phyloP scores from a whole-genome alignment of 2,888 invertebrate species.

The Lissocephala sabroskyi region DNA sequence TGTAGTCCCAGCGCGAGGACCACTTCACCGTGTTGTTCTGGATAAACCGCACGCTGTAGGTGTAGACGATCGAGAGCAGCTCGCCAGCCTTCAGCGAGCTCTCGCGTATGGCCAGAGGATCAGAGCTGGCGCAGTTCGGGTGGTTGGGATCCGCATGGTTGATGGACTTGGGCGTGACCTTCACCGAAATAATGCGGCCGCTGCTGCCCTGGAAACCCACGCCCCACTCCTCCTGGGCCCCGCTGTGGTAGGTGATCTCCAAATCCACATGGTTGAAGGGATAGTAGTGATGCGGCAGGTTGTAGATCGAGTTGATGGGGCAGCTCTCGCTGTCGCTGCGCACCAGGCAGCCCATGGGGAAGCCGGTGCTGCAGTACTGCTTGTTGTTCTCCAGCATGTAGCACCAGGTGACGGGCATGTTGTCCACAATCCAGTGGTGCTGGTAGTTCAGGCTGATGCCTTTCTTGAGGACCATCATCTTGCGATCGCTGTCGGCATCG shows the following conservation, averaged over 20 bases:
- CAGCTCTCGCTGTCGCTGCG: conserved; percentile 76
- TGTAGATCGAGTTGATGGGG: conserved; percentile 76
- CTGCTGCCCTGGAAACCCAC: conserved; percentile 83
- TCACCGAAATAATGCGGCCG: conserved; percentile 90
- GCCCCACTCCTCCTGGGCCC: conserved; percentile 90
- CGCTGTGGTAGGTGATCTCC: conserved; percentile 93
- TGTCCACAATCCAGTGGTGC: conserved; percentile 99
- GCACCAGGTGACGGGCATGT: conserved; percentile 99
- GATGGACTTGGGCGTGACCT: conserved; percentile 78
- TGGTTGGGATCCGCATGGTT: conserved; percentile 74
- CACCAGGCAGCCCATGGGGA: conserved; percentile 97
- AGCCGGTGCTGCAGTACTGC: conserved; percentile 93
- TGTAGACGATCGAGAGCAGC: conserved; percentile 82
- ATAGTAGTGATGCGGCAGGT: conserved; percentile 85
- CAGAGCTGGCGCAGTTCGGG: conserved; percentile 74
- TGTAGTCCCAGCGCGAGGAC: conserved; percentile 99
- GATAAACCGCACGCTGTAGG: conserved; percentile 88
- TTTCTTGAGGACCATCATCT: conserved; percentile 87
- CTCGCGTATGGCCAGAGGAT: conserved; percentile 81
- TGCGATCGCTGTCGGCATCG: conserved; percentile 78
- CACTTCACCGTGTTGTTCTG: conserved; percentile 91
- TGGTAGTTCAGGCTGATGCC: conserved; percentile 97
- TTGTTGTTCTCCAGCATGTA: conserved; percentile 82
- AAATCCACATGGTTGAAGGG: conserved; percentile 98
- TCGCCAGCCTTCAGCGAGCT: conserved; percentile 73